phyloP scores from a whole-genome alignment of 2,113 vertebrate species.

The Haemorhous mexicanus region DNA sequence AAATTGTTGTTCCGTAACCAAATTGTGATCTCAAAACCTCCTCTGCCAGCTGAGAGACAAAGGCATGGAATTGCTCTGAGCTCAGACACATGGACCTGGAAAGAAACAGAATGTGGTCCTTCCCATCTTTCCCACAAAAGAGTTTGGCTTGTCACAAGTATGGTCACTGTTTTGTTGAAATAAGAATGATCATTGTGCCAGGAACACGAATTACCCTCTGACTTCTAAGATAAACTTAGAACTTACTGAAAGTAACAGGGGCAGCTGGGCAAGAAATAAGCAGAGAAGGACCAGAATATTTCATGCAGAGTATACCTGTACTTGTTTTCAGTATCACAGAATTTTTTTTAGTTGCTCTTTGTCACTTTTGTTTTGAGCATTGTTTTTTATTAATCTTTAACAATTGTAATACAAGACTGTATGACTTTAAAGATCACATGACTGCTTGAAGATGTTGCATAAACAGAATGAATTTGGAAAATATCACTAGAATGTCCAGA shows the following conservation, averaged over 20 bases:
- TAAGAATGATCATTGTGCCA: background rate
- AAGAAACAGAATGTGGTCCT: background rate
- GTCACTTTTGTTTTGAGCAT: background rate
- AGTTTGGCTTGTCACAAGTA: background rate
- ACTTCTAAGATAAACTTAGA: background rate
- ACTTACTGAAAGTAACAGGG: background rate
- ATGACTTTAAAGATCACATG: background rate
- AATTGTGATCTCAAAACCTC: background rate
- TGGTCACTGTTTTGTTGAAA: background rate
- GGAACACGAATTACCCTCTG: background rate
- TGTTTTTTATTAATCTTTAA: background rate
- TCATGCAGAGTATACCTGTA: background rate
- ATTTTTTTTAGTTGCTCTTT: background rate
- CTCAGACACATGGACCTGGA: background rate
- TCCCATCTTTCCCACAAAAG: background rate
- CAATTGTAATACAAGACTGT: background rate
- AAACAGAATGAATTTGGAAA: background rate
- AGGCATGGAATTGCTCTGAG: background rate
- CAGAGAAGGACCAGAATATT: background rate
- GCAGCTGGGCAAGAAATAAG: background rate
- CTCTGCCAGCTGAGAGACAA: background rate
- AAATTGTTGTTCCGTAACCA: background rate
- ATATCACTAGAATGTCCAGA: background rate
- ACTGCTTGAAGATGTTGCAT: background rate
- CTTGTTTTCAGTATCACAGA: background rate